Evolutionary conservation across 2,113 vertebrate species (phyloP), one percentile per base, ranked within the genome.

Genomic region (Sinocyclocheilus grahami): DNA sequence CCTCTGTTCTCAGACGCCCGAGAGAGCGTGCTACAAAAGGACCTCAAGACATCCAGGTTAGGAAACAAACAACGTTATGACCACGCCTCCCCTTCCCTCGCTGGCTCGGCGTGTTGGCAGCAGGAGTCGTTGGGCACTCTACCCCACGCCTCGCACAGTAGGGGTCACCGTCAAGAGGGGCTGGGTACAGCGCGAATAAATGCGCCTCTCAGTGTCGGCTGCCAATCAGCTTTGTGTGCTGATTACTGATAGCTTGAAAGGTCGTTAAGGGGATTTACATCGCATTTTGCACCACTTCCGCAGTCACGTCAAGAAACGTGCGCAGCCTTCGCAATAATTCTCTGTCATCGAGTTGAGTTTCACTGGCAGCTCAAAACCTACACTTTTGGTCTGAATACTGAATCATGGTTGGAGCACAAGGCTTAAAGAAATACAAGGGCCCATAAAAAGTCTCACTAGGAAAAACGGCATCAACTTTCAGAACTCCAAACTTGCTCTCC

Each of bases 121-220:
- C 8, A 22, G 62, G 24, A 53, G 39, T 69, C 39, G 80, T 69
- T 82, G 80, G 95, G 94, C 94, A 95, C 92, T 91, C 86, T 92
- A 94, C 93, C 94, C 94, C 93, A 94, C 87, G 94, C 94, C 94
- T 92, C 89, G 92, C 95, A 94, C 94, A 95, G 94, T 92, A 95
- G 95, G 95, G 94, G 95, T 94, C 95, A 93, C 92, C 91, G 92
- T 91, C 92, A n/a, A 76, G 74, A 76, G 74, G 74, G 74, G 42
- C 74, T 27, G 22, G 46, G n/a, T 48, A 51, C 74, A 76, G 74
- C 12, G 0, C 0, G 14, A 55, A 78, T 51, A 69, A 82, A 82
- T 82, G 80, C 39, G 39, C 42, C 27, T 82, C 63, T 82, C 42
- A 82, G 80, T 82, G 80, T 82, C 80, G 80, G 24, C 80, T 82